These are phyloP conservation scores for Varecia variegata DNA, from an alignment of 2,797 vertebrate species.

Conservation along the genomic window DNA sequence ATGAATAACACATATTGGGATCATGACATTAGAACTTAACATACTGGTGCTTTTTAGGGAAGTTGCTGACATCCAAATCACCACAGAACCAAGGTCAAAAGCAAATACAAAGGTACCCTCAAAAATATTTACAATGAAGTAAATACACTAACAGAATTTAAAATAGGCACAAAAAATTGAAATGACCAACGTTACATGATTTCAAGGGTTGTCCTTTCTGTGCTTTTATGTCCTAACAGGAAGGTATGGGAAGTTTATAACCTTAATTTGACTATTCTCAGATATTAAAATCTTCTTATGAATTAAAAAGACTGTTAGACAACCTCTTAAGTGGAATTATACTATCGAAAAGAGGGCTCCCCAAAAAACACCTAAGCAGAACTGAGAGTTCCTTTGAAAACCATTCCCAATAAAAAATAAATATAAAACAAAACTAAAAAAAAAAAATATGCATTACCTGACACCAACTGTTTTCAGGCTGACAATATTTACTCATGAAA, in stretches of 20 bases:
- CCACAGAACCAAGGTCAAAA: conserved; percentile 85
- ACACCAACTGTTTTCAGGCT: conserved; percentile 84
- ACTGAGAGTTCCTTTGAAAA: conserved; percentile 82
- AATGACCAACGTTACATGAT: conserved; percentile 81
- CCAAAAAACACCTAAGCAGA: conserved; percentile 84
- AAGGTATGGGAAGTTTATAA: conserved; percentile 77
- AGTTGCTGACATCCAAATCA: conserved; percentile 84
- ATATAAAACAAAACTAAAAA: conserved; percentile 80
- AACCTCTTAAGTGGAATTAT: conserved; percentile 84
- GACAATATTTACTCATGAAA: conserved; percentile 83
- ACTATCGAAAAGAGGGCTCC: conserved; percentile 80
- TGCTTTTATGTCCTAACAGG: conserved; percentile 85
- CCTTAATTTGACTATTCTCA: conserved; percentile 74
- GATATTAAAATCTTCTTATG: conserved; percentile 80
- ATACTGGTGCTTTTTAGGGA: conserved; percentile 87
- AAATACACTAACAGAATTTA: conserved; percentile 82
- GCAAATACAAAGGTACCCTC: conserved; percentile 84
- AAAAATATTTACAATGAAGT: conserved; percentile 87
- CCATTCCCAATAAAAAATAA: conserved; percentile 88
- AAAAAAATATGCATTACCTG: conserved; percentile 86
- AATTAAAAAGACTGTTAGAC: conserved; percentile 81
- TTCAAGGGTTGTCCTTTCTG: conserved; percentile 86
- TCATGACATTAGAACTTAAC: conserved; percentile 86
- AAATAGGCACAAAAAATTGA: conserved; percentile 83
- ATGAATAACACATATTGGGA: conserved; percentile 86